phyloP scores from a whole-genome alignment of 2,888 invertebrate species.

The Tenthredo notha region DNA sequence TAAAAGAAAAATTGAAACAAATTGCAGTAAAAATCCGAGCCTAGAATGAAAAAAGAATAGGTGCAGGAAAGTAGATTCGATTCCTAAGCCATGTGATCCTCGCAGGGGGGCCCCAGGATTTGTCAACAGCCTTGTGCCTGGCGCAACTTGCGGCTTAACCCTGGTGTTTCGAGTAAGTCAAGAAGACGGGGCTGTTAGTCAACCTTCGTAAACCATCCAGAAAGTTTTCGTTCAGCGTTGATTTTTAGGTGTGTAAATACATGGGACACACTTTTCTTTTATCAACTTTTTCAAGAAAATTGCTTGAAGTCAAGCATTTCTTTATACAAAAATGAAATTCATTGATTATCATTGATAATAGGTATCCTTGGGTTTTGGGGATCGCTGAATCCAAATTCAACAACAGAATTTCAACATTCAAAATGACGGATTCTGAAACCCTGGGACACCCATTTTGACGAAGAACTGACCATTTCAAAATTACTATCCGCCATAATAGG shows the following conservation, averaged over 20 bases:
- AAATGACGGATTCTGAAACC: too few species aligned
- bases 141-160: slow-evolving; percentile 27
- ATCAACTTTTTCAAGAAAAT: too few species aligned
- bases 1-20: neutral
- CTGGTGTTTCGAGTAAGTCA: slow-evolving; percentile 42
- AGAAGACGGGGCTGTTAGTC: slow-evolving; percentile 38
- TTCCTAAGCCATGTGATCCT: slow-evolving; percentile 39
- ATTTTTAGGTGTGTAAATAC: neutral
- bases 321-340: too few species aligned
- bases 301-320: too few species aligned
- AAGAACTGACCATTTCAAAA: too few species aligned
- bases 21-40: neutral
- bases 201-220: neutral
- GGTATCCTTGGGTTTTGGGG: too few species aligned
- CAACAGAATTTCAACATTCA: too few species aligned
- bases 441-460: too few species aligned
- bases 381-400: too few species aligned
- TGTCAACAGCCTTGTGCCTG: slow-evolving; percentile 42
- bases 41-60: neutral
- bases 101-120: slow-evolving; percentile 24
- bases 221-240: neutral
- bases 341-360: too few species aligned
- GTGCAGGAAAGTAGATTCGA: slow-evolving; percentile 34
- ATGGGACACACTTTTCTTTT: too few species aligned
- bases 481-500: too few species aligned